Percentiles rank a stretch among this genome's conserved stretches.
Conservation (phyloP, 2,797 vertebrate genomes). For the Scolopax bukidnonensis region DNA sequence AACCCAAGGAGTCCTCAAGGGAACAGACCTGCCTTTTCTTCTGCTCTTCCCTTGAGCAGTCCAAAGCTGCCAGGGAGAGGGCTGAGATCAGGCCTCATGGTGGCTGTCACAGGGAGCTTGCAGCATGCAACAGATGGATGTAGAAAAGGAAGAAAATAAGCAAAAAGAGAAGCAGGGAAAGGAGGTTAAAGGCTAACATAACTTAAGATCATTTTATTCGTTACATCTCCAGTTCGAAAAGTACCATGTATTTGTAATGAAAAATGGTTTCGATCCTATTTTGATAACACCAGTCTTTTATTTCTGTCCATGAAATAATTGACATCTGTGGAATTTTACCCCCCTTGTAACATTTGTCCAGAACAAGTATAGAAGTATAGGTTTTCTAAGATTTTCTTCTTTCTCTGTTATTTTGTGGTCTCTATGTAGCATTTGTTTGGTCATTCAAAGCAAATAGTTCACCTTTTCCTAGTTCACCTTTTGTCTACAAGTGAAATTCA, state of each 20-base stretch:
- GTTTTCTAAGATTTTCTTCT: not conserved
- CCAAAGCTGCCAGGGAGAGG: not conserved
- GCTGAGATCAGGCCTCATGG: not conserved
- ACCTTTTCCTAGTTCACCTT: not conserved
- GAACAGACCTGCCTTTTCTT: not conserved
- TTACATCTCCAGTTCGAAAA: not conserved
- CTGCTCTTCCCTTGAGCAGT: not conserved
- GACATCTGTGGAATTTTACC: not conserved
- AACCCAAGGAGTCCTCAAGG: not conserved
- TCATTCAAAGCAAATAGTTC: not conserved
- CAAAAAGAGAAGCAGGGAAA: not conserved
- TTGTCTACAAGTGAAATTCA: not conserved
- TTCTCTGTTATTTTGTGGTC: not conserved
- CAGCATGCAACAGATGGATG: not conserved
- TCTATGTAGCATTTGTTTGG: not conserved
- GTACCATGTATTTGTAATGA: not conserved
- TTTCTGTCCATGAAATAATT: constrained; percentile 2
- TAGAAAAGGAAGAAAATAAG: not conserved
- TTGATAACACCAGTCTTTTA: not conserved
- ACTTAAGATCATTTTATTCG: not conserved
- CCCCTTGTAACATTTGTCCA: not conserved
- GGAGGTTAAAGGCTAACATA: not conserved
- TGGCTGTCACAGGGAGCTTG: not conserved
- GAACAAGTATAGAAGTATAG: not conserved
- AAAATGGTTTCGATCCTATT: not conserved